Conservation (phyloP, 2,888 invertebrate species). For the Papilio gigon region DNA sequence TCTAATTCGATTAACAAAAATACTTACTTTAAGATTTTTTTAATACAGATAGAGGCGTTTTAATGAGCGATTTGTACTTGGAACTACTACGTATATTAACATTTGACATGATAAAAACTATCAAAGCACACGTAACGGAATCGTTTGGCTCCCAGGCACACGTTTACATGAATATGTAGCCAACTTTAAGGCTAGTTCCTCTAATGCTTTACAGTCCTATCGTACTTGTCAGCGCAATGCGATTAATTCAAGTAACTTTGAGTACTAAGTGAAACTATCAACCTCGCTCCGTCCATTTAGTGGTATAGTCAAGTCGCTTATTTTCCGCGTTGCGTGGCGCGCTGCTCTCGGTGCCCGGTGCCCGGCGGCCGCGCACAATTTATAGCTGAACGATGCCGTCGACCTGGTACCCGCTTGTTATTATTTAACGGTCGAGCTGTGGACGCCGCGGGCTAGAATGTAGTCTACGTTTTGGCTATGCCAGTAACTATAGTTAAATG, state of each 20-base stretch:
- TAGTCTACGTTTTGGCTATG: constrained; percentile 57
- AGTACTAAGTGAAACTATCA: constrained; percentile 55
- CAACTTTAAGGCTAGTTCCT: not conserved
- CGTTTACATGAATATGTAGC: not conserved
- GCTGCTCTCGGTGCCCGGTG: constrained; percentile 73
- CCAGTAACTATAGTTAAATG: constrained; percentile 48
- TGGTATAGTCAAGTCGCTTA: constrained; percentile 47
- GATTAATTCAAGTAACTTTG: constrained; percentile 40
- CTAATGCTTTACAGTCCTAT: not conserved
- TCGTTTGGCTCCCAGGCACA: not conserved
- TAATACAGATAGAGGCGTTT: not conserved
- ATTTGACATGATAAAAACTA: too few species aligned
- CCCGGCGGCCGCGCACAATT: constrained; percentile 79
- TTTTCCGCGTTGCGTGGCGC: constrained; percentile 79
- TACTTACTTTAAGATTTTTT: not conserved
- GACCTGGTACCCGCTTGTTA: constrained; percentile 66
- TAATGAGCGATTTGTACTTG: not conserved
- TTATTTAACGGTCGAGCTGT: constrained; percentile 73
- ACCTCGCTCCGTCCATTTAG: constrained; percentile 12
- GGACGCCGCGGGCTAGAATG: constrained; percentile 69
- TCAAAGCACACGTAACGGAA: too few species aligned
- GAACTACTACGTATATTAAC: too few species aligned
- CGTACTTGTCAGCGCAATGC: not conserved
- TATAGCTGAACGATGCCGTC: constrained; percentile 71
- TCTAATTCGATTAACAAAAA: constrained; percentile 35